A percentile compares a stretch with the other conserved stretches of the same genome.
These are phyloP conservation scores for Gila robusta DNA, from an alignment of 2,797 vertebrate genomes.

Conservation along the genomic window DNA sequence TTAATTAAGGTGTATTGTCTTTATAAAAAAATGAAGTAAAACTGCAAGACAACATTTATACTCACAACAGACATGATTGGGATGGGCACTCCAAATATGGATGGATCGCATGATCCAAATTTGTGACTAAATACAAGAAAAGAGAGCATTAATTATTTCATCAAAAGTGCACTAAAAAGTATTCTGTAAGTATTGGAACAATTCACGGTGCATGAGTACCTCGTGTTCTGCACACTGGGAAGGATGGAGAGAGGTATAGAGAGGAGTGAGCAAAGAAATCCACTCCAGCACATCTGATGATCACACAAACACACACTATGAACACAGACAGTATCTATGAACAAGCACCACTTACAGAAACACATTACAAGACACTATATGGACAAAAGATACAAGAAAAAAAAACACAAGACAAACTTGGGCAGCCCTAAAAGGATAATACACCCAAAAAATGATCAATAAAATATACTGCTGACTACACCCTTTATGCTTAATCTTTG, in stretches of 20 bases:
- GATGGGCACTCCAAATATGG: conserved; percentile 89
- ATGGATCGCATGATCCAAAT: conserved; percentile 87
- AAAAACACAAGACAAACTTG: neutral
- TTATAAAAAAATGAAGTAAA: neutral
- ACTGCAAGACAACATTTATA: conserved; percentile 52
- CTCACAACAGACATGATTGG: conserved; percentile 93
- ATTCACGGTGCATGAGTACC: conserved; percentile 71
- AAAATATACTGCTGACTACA: neutral
- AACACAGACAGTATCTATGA: conserved; percentile 12
- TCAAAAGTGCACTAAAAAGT: neutral
- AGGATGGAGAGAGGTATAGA: conserved; percentile 90
- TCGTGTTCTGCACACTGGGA: conserved; percentile 89
- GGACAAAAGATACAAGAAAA: conserved; percentile 72
- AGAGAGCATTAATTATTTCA: neutral
- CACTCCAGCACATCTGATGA: conserved; percentile 92
- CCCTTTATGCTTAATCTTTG: neutral
- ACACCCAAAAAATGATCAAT: neutral
- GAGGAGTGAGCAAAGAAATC: conserved; percentile 80
- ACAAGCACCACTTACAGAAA: neutral
- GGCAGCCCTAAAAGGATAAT: neutral
- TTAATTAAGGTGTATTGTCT: neutral
- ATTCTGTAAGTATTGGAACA: conserved; percentile 5
- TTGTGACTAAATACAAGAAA: conserved; percentile 79
- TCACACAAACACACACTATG: conserved; percentile 43
- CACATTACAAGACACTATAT: neutral